These are phyloP conservation scores for Zosterops hypoxanthus DNA, from an alignment of 2,113 vertebrate genomes.

Conservation along the genomic window DNA sequence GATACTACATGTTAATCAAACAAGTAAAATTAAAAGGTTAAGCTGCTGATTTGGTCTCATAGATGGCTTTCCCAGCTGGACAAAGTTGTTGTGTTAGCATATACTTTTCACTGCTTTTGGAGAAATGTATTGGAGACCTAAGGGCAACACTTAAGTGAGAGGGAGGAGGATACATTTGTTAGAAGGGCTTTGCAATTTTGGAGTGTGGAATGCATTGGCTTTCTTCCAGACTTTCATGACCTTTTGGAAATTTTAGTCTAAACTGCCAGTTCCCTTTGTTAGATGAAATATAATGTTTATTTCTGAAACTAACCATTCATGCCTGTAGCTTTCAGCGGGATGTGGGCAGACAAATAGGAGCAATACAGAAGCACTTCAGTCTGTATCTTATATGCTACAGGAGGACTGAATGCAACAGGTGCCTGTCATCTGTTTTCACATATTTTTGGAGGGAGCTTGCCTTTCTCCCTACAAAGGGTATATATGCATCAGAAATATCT, in stretches of 20 bases:
- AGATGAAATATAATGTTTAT: not conserved
- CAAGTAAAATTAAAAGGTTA: slow-evolving; percentile 5
- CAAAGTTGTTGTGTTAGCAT: not conserved
- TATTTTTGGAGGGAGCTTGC: not conserved
- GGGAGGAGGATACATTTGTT: not conserved
- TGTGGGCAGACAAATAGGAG: not conserved
- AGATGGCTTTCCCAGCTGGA: not conserved
- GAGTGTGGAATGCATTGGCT: not conserved
- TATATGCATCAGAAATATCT: not conserved
- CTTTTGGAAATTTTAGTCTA: slow-evolving; percentile 7
- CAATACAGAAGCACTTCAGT: not conserved
- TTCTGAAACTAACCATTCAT: not conserved
- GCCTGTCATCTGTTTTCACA: not conserved
- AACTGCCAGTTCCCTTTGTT: not conserved
- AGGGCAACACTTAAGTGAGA: not conserved
- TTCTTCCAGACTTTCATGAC: not conserved
- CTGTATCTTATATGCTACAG: not conserved
- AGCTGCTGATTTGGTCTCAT: not conserved
- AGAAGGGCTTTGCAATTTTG: not conserved
- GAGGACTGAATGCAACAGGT: slow-evolving; percentile 21
- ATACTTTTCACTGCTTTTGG: not conserved
- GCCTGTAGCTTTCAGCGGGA: not conserved
- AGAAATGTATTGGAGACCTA: not conserved
- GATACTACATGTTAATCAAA: not conserved
- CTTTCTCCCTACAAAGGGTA: not conserved